Evolutionary conservation across 2,797 vertebrate genomes (phyloP).

Genomic region (Falco berigora): DNA sequence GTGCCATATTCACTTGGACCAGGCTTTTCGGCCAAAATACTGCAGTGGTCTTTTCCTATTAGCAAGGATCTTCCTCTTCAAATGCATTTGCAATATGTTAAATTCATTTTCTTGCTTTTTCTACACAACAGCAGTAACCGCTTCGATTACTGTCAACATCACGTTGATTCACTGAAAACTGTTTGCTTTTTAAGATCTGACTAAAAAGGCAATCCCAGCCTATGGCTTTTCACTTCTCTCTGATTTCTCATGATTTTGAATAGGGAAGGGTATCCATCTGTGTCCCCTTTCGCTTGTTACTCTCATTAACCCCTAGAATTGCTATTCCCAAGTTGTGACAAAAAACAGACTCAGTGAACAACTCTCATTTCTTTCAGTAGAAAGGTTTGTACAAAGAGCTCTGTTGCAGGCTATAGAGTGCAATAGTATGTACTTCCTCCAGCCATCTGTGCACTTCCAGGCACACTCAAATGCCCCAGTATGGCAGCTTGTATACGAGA

Average conservation of each 20-base stretch:
- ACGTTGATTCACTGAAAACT: background rate
- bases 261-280: background rate
- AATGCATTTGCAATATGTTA: background rate
- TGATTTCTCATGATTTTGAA: background rate
- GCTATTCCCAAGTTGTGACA: background rate
- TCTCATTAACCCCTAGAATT: background rate
- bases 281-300: background rate
- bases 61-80: background rate
- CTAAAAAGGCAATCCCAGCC: background rate
- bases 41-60: background rate
- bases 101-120: background rate
- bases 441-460: background rate
- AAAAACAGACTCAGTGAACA: background rate
- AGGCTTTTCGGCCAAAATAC: background rate
- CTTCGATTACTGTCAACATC: background rate
- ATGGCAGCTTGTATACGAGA: background rate
- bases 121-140: background rate
- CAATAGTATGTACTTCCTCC: background rate
- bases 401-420: background rate
- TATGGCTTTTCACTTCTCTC: background rate
- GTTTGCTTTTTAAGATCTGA: background rate
- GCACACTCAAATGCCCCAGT: background rate
- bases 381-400: background rate
- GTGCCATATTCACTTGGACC: background rate
- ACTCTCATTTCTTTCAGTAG: background rate